phyloP scores from a whole-genome alignment of 2,113 vertebrate species.

The Nycticebus coucang region DNA sequence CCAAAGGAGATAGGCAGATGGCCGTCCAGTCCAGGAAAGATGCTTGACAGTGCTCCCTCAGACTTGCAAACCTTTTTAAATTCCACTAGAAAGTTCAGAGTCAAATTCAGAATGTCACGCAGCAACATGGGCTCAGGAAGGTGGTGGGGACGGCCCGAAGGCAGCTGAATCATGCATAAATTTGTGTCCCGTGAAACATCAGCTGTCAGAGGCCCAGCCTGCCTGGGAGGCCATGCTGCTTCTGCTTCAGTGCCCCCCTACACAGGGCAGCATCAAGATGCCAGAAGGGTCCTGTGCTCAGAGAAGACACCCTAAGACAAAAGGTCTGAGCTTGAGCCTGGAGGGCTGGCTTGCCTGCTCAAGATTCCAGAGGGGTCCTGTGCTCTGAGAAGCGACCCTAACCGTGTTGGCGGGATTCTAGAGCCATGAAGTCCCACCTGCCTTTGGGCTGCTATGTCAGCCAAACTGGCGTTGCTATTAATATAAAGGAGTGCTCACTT shows the following conservation, averaged over 20 bases:
- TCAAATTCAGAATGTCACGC: background rate
- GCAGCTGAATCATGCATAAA: background rate
- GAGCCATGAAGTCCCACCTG: background rate
- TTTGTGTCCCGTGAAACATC: fast-evolving
- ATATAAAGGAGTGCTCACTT: too few relatives aligned
- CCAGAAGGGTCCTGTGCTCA: background rate
- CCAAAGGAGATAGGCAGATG: background rate
- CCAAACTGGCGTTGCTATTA: background rate
- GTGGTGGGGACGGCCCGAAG: fast-evolving
- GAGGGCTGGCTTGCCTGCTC: background rate
- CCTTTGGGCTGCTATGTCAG: background rate
- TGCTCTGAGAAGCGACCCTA: too few relatives aligned
- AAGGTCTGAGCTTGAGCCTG: background rate
- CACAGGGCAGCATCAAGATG: fast-evolving
- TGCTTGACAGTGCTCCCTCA: fast-evolving
- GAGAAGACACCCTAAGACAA: background rate
- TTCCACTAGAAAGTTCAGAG: background rate
- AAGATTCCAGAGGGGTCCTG: too few relatives aligned
- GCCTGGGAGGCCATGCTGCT: background rate
- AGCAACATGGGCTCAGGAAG: background rate
- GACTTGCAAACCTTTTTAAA: background rate
- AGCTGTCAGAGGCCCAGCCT: background rate
- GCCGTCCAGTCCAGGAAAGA: fast-evolving
- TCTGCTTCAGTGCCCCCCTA: fast-evolving
- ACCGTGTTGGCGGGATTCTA: too few relatives aligned